These are phyloP conservation scores for Indri indri DNA, from an alignment of 2,113 vertebrate species.

Conservation along the genomic window DNA sequence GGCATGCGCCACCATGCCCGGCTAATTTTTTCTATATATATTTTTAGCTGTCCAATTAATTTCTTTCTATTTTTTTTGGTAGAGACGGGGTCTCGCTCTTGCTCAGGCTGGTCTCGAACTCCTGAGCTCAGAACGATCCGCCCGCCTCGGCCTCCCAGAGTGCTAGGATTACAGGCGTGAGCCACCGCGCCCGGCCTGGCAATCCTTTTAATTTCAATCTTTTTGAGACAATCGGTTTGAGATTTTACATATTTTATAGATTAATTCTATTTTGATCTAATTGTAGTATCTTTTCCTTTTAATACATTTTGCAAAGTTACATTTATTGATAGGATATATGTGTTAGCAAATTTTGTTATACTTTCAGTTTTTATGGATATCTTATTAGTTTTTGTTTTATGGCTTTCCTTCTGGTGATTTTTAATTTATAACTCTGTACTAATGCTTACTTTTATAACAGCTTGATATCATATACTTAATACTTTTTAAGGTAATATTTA, in stretches of 20 bases:
- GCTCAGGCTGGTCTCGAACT: too few species aligned
- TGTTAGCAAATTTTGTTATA: background rate
- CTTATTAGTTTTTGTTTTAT: background rate
- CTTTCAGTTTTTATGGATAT: background rate
- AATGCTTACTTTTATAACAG: background rate
- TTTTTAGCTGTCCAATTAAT: too few species aligned
- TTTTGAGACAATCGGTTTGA: background rate
- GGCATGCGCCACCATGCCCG: too few species aligned
- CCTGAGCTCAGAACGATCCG: too few species aligned
- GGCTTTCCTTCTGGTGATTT: background rate
- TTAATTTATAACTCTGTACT: background rate
- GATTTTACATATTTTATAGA: background rate
- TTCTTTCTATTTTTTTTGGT: too few species aligned
- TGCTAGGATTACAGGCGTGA: too few species aligned
- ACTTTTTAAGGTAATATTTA: background rate
- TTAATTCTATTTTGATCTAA: background rate
- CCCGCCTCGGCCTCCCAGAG: too few species aligned
- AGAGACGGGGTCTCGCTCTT: too few species aligned
- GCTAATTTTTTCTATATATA: too few species aligned
- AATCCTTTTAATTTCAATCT: background rate
- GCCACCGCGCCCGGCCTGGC: too few species aligned
- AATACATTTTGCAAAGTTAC: background rate
- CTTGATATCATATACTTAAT: background rate
- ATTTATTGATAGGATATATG: background rate
- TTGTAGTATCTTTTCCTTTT: background rate